phyloP scores from a whole-genome alignment of 2,888 invertebrate species.

The Paralinhomoeus sp. region DNA sequence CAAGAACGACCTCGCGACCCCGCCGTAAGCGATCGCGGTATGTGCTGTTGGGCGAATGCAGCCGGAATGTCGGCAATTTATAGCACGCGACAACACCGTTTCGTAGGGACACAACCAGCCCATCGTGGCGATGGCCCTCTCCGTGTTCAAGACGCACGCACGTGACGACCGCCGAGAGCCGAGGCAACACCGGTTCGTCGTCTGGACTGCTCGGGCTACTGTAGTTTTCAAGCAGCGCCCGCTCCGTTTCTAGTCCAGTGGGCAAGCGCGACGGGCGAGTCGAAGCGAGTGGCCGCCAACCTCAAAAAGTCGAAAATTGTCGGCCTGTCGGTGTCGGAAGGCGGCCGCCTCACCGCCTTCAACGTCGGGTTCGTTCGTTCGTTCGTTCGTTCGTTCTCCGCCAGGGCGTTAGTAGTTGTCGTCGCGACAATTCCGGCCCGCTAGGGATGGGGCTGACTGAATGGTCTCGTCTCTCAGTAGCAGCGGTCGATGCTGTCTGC shows the following conservation, averaged over 20 bases:
- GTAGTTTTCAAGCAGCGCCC: background rate
- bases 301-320: constrained; percentile 90
- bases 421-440: background rate
- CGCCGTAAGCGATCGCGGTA: constrained; percentile 38
- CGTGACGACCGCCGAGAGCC: constrained; percentile 77
- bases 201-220: too few species aligned
- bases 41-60: too few species aligned
- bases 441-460: too few species aligned
- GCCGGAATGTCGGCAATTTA: too few species aligned
- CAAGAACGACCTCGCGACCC: constrained; percentile 54
- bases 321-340: constrained; percentile 46
- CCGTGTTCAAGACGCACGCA: constrained; percentile 44
- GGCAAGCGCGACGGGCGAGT: constrained; percentile 41
- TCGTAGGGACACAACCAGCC: constrained; percentile 81
- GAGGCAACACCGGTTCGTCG: constrained; percentile 50
- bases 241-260: constrained; percentile 25
- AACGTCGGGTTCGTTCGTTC: constrained; percentile 7
- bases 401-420: background rate
- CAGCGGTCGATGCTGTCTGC: too few species aligned
- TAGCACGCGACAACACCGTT: too few species aligned
- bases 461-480: too few species aligned
- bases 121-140: constrained; percentile 59
- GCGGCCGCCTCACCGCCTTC: constrained; percentile 35
- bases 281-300: constrained; percentile 45
- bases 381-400: constrained; percentile 5